Base-by-base conservation (phyloP, 2,888 invertebrate genomes). In the Xestia c-nigrum region DNA sequence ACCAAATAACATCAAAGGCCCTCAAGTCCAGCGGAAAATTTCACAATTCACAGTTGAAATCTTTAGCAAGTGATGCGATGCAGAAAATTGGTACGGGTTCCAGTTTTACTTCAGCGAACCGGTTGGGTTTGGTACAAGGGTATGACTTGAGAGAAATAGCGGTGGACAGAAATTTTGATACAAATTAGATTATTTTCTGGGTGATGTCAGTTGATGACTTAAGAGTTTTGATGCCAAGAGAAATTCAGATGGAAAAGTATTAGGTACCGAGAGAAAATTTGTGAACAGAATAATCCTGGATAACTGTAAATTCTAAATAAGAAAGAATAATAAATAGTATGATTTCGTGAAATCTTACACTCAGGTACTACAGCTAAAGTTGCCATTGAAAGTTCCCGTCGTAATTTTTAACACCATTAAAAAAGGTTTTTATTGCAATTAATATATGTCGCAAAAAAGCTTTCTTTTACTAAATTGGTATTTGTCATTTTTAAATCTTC, bases 81-180 rank as follows among this genome's bases (percentile, higher is more conserved):
- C 94, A 93, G 94, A 94, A 94, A 94, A 94, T 94, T 93, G 91
- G 84, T 89, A 91, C 81, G 88, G 88, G 87, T 89, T 89, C 88
- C 75, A 84, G 85, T 80, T 86, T 83, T 81, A 80, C 80, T 85
- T 70, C 59, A 76, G 59, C 65, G 79, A 84, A 81, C 65, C 50
- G 68, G 76, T 46, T 72, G 74, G 70, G 66, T 79, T 86, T 75
- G 57, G 74, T 72, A 46, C 21, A 61, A 67, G n/a, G 38, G 31
- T 78, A 21, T 43, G 40, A 19, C 16, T 19, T 57, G 16, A 3
- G 19, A 31, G 57, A 55, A 81, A 72, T 68, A 2, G 43, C 38
- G 9, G 14, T n/a, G n/a, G 50, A 76, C n/a, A 21, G 61, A 76
- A 69, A 57, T 63, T 52, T 14, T 55, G 24, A 47, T 66, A 72